Conservation (phyloP, 2,797 vertebrate genomes). For the Phyllotis vaccarum region DNA sequence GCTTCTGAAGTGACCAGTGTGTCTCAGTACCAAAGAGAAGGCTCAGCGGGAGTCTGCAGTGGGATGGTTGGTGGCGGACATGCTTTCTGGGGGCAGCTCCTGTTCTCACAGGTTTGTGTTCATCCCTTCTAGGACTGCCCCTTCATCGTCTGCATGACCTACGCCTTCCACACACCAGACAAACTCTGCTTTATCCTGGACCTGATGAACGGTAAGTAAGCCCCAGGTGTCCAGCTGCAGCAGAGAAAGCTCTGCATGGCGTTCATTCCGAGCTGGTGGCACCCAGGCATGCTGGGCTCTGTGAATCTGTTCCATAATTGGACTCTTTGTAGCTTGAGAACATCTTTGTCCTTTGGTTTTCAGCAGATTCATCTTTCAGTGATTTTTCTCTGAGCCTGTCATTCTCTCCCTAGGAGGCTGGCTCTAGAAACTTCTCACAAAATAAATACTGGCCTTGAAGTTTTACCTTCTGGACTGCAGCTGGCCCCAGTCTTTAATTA, state of each 20-base stretch:
- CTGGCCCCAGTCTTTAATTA: conserved; percentile 45
- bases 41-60: no score
- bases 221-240: rapidly evolving
- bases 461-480: conserved; percentile 53
- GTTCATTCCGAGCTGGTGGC: neutral
- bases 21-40: no score
- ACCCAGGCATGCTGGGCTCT: neutral
- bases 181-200: conserved; percentile 99
- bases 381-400: neutral
- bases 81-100: neutral
- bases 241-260: rapidly evolving
- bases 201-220: conserved; percentile 96
- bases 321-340: neutral
- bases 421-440: conserved; percentile 38
- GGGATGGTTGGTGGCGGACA: rapidly evolving
- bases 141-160: conserved; percentile 99
- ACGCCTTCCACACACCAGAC: conserved; percentile 99
- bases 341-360: neutral
- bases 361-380: neutral
- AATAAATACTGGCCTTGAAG: neutral
- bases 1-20: neutral
- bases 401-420: neutral
- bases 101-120: neutral
- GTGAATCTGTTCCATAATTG: neutral
- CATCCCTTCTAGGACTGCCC: conserved; percentile 94